Evolutionary conservation across 2,888 invertebrate species (phyloP).

Genomic region (Melieria omissa): DNA sequence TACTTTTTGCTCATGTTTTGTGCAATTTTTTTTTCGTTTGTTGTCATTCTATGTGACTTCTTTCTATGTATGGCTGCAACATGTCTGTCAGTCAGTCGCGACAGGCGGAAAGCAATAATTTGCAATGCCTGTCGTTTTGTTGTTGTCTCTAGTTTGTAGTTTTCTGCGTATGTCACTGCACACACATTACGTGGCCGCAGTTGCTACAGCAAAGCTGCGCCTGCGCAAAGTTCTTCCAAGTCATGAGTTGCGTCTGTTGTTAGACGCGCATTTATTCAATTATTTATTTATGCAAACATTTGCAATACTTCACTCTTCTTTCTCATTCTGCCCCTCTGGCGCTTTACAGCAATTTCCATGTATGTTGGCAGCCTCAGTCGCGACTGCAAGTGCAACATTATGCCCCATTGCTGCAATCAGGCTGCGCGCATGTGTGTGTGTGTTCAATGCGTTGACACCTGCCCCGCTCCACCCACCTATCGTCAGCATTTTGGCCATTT

Average conservation of each 20-base stretch:
- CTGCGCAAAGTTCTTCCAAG: neutral
- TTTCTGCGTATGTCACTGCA: too few relatives aligned
- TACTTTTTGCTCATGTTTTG: neutral
- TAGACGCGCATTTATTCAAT: too few relatives aligned
- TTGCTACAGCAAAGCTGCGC: neutral
- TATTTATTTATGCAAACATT: too few relatives aligned
- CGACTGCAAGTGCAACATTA: neutral
- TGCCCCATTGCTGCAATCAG: constrained; percentile 26
- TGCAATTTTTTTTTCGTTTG: neutral
- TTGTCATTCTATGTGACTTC: neutral
- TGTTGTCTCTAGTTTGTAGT: too few relatives aligned
- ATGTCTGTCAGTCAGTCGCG: neutral
- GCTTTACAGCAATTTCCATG: too few relatives aligned
- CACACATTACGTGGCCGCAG: too few relatives aligned
- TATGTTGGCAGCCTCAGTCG: too few relatives aligned
- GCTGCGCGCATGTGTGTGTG: constrained; percentile 41
- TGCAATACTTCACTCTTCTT: too few relatives aligned
- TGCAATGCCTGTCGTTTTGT: neutral
- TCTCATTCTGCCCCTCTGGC: too few relatives aligned
- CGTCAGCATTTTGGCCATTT: too few relatives aligned
- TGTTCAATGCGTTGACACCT: constrained; percentile 20
- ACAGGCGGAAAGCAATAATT: constrained; percentile 1
- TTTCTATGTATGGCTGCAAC: neutral
- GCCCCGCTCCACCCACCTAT: too few relatives aligned
- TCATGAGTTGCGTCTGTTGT: too few relatives aligned